Evolutionary conservation across 2,113 vertebrate genomes (phyloP).

Genomic region (Lampris megalopsis): DNA sequence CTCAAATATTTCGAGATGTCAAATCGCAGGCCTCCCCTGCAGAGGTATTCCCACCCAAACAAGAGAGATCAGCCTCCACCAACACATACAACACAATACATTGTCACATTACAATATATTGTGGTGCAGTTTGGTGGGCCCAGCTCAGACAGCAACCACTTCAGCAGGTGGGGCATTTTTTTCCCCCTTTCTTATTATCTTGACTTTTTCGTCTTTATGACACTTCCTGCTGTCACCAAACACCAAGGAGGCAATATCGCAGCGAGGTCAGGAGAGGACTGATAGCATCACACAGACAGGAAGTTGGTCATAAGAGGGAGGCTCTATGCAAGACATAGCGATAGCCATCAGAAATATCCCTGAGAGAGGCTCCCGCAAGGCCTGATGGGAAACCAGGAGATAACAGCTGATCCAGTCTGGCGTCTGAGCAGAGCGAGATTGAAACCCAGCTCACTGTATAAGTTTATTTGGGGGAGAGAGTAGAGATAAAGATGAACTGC

Average conservation of each 20-base stretch:
- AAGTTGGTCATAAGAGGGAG: constrained; percentile 50
- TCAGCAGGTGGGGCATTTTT: background rate
- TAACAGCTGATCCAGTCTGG: constrained; percentile 65
- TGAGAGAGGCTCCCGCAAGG: constrained; percentile 50
- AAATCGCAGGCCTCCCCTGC: background rate
- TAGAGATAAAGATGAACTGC: constrained; percentile 31
- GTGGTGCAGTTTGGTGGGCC: background rate
- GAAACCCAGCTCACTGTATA: constrained; percentile 35
- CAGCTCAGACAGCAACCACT: background rate
- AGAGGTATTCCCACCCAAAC: constrained; percentile 32
- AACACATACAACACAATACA: background rate
- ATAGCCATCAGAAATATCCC: constrained; percentile 62
- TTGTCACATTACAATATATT: too few relatives aligned
- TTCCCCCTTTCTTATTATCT: constrained; percentile 41
- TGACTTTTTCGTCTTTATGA: constrained; percentile 23
- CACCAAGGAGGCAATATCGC: constrained; percentile 38
- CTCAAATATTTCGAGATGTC: constrained; percentile 30
- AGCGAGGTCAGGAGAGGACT: background rate
- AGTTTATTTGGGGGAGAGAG: constrained; percentile 57
- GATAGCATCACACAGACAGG: constrained; percentile 58
- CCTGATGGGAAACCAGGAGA: constrained; percentile 65
- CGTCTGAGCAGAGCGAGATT: constrained; percentile 42
- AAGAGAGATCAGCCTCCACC: constrained; percentile 2
- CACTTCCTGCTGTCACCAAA: constrained; percentile 26
- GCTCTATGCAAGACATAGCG: constrained; percentile 40